A percentile compares a stretch with the other conserved stretches of the same genome.
Conservation (phyloP, 2,113 vertebrate genomes). For the Tachuris rubrigastra region DNA sequence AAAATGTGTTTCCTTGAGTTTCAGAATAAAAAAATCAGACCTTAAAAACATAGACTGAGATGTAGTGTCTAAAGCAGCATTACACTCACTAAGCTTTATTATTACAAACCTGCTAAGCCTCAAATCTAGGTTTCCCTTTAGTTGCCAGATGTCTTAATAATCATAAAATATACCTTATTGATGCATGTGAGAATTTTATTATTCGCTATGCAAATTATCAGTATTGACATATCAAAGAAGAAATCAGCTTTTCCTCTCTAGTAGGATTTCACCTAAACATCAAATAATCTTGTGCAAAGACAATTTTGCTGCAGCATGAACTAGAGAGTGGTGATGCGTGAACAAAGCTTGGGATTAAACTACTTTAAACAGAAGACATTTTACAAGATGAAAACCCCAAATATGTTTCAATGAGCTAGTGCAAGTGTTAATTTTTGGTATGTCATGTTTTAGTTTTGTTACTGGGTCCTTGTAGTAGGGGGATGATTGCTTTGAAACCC, state of each 20-base stretch:
- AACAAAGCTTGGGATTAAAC: not conserved
- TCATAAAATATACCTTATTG: not conserved
- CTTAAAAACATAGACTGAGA: not conserved
- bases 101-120: not conserved
- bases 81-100: not conserved
- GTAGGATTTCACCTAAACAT: not conserved
- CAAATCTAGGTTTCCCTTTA: not conserved
- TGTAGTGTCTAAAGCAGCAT: not conserved
- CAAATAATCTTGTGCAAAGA: not conserved
- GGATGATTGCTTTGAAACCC: conserved; percentile 15
- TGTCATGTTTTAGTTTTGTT: not conserved
- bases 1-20: not conserved
- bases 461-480: not conserved
- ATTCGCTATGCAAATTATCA: not conserved
- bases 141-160: not conserved
- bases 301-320: not conserved
- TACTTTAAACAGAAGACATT: not conserved
- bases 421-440: not conserved
- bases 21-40: not conserved
- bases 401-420: not conserved
- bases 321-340: not conserved
- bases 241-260: not conserved
- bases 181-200: not conserved
- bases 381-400: not conserved
- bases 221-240: not conserved